A percentile compares a stretch with the other conserved stretches of the same genome.
Evolutionary conservation across 2,888 invertebrate species (phyloP).

Genomic region (Geotrupes spiniger): DNA sequence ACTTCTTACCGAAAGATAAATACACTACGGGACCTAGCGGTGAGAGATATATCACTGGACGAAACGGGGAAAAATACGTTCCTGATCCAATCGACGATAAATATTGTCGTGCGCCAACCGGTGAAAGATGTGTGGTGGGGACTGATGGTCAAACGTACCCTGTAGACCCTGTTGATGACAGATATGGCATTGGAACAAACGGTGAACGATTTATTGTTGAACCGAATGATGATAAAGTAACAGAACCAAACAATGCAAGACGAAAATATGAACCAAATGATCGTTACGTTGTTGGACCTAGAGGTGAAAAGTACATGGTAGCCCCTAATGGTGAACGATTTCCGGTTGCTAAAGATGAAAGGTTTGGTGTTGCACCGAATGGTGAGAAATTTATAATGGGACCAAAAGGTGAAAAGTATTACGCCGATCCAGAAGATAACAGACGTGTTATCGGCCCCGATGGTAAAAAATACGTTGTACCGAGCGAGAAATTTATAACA

Average conservation of each 20-base stretch:
- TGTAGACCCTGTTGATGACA: slow-evolving; percentile 13
- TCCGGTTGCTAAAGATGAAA: slow-evolving; percentile 12
- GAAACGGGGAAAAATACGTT: slow-evolving; percentile 17
- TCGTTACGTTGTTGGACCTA: slow-evolving; percentile 14
- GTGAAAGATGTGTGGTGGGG: slow-evolving; percentile 10
- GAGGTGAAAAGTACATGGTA: slow-evolving; percentile 14
- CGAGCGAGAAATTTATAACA: slow-evolving; percentile 15
- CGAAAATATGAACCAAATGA: slow-evolving; percentile 11
- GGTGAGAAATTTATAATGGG: slow-evolving; percentile 16
- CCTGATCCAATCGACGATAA: slow-evolving; percentile 17
- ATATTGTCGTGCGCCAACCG: slow-evolving; percentile 12
- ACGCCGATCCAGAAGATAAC: slow-evolving; percentile 12
- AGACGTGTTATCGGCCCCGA: slow-evolving; percentile 15
- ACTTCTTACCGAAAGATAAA: slow-evolving; percentile 20
- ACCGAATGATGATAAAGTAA: slow-evolving; percentile 9
- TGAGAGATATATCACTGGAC: slow-evolving; percentile 12
- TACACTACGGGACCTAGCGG: slow-evolving; percentile 14
- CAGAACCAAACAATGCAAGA: slow-evolving; percentile 15
- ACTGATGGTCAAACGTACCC: slow-evolving; percentile 10
- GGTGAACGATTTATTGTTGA: slow-evolving; percentile 15
- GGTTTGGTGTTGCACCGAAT: slow-evolving; percentile 15
- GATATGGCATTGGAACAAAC: slow-evolving; percentile 14
- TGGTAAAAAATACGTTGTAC: slow-evolving; percentile 14
- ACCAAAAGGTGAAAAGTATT: slow-evolving; percentile 16
- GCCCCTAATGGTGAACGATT: slow-evolving; percentile 13